These are phyloP conservation scores for Phengaris arion DNA, from an alignment of 2,888 invertebrate genomes.

Conservation along the genomic window DNA sequence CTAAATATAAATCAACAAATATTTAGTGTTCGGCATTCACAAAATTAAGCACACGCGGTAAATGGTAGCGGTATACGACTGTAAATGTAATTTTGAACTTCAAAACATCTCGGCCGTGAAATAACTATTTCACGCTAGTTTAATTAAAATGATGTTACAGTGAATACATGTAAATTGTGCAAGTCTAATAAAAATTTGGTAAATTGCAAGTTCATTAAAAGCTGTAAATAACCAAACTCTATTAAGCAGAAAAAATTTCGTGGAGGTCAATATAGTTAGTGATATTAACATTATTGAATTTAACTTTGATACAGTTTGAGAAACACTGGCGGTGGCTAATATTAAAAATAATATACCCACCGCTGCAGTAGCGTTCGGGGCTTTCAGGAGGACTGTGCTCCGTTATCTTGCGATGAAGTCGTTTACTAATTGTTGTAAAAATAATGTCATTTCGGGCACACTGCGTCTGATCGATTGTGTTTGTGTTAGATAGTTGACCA, in stretches of 20 bases:
- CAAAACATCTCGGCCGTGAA: constrained; percentile 22
- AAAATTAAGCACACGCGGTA: constrained; percentile 21
- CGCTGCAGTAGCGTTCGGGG: constrained; percentile 71
- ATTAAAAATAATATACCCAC: constrained; percentile 75
- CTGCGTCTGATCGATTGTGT: constrained; percentile 64
- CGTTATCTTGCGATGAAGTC: constrained; percentile 57
- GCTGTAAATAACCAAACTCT: not conserved
- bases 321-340: constrained; percentile 63
- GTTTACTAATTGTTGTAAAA: constrained; percentile 56
- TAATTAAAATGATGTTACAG: not conserved
- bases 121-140: constrained; percentile 20
- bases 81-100: constrained; percentile 13
- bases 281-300: not conserved
- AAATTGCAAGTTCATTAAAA: not conserved
- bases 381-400: constrained; percentile 61
- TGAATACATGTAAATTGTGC: not conserved
- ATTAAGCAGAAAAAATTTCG: not conserved
- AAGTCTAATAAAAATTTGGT: not conserved
- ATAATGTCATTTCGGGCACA: constrained; percentile 51
- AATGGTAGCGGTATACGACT: constrained; percentile 10
- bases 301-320: constrained; percentile 56
- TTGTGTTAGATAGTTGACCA: constrained; percentile 65
- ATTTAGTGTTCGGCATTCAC: not conserved
- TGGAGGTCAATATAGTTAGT: not conserved
- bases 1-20: not conserved